Percentiles rank a stretch among this genome's conserved stretches.
These are phyloP conservation scores for Otus sunia DNA, from an alignment of 2,113 vertebrate genomes.

Conservation along the genomic window DNA sequence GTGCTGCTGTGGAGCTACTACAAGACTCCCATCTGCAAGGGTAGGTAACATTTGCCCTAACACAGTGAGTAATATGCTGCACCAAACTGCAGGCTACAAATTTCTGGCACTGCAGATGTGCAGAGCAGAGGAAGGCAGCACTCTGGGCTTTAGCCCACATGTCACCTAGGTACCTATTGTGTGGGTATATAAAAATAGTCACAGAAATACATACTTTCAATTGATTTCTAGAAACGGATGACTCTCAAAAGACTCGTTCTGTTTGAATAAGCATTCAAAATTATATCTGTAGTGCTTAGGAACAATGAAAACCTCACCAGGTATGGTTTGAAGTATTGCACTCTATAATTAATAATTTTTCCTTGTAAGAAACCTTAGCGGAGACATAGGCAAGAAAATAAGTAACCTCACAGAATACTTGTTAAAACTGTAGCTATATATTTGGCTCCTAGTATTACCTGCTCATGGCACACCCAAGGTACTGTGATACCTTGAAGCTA, in stretches of 20 bases:
- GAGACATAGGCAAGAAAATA: not conserved
- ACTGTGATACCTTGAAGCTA: not conserved
- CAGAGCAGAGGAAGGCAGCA: not conserved
- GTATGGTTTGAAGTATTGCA: not conserved
- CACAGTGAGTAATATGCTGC: not conserved
- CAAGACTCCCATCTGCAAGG: not conserved
- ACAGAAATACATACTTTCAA: not conserved
- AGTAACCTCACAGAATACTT: not conserved
- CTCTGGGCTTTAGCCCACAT: not conserved
- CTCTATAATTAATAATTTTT: not conserved
- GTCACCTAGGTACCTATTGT: not conserved
- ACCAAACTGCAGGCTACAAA: not conserved
- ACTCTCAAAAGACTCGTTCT: not conserved
- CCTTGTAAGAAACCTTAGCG: not conserved
- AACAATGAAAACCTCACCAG: not conserved
- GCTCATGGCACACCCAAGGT: not conserved
- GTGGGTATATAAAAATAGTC: not conserved
- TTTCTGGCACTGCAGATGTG: not conserved
- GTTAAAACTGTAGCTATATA: not conserved
- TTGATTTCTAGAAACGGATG: not conserved
- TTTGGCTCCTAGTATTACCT: not conserved
- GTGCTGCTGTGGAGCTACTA: accelerated
- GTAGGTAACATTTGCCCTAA: not conserved
- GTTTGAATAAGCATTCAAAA: not conserved
- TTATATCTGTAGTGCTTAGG: not conserved